Evolutionary conservation across 1,140 invertebrate species (phyloP).

Genomic region (Euwallacea similis): DNA sequence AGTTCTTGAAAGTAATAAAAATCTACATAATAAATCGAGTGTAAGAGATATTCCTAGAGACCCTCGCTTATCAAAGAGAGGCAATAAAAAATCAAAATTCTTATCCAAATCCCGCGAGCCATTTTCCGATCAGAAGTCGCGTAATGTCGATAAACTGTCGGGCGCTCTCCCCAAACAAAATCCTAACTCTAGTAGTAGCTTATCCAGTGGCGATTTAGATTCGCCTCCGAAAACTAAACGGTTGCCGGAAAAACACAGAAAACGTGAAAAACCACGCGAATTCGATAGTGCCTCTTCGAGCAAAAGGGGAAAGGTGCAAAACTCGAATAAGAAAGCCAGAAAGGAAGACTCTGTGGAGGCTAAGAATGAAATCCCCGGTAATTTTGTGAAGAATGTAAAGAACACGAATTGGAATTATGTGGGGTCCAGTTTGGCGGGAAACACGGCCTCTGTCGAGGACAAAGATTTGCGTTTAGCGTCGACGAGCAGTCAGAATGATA

Average conservation of each 20-base stretch:
- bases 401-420: slow-evolving; percentile 66
- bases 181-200: slow-evolving; percentile 30
- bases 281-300: too few relatives aligned
- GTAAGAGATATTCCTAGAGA: slow-evolving; percentile 49
- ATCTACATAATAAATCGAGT: slow-evolving; percentile 50
- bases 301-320: slow-evolving; percentile 6
- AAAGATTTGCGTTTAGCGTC: slow-evolving; percentile 32
- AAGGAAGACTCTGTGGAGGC: too few relatives aligned
- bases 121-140: too few relatives aligned
- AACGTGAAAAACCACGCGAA: slow-evolving; percentile 27
- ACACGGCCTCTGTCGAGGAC: slow-evolving; percentile 61
- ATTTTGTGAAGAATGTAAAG: slow-evolving; percentile 56
- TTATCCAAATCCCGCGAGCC: slow-evolving; percentile 51
- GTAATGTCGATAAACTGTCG: slow-evolving; percentile 34
- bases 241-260: slow-evolving; percentile 34
- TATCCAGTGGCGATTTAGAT: slow-evolving; percentile 25
- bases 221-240: slow-evolving; percentile 45
- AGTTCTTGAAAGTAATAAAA: slow-evolving; percentile 46
- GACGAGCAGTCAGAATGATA: not conserved
- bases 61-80: slow-evolving; percentile 46
- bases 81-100: slow-evolving; percentile 50
- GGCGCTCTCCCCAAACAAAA: slow-evolving; percentile 17
- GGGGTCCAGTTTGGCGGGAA: slow-evolving; percentile 60
- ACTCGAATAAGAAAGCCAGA: not conserved
- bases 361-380: not conserved